Evolutionary conservation across 2,797 vertebrate species (phyloP), one percentile per base, ranked within the genome.

Genomic region (Alauda arvensis): DNA sequence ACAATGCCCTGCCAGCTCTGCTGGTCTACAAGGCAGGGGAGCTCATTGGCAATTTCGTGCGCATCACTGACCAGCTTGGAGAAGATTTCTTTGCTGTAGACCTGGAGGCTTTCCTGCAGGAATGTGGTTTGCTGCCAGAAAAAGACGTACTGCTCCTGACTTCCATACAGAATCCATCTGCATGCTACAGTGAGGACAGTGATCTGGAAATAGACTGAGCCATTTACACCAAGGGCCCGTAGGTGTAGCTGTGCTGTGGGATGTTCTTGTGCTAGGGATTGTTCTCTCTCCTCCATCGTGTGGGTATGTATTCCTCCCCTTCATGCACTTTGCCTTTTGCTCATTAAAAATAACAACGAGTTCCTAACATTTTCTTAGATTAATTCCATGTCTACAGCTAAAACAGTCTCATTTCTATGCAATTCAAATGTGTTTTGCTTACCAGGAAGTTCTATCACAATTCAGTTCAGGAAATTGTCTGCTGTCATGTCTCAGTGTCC

Each of bases 71-170:
- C 96, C 99, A 99, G 95, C 98, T 99, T 0, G 99, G 99, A 7
- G 98, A 99, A 67, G 99, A 99, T 96, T 99, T 99, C 96, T 99
- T 99, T 56, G 99, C 99, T 3, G 98, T 98, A 28, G 99, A 99
- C 72, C 93, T 99, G 92, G 99, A 99, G 95, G 98, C 98, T 11
- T 98, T 99, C 88, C 97, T 99, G 86, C 98, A 98, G 93, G 99
- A 99, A 57, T 99, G 98, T 55, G 98, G 99, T 69, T 96, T 99
- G 92, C 98, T 99, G 78, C 98, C 99, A 0, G 99, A 99, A 87
- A 99, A 99, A 94, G 92, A 97, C 77, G 55, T 97, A 0, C 87
- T 96, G 53, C 85, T 98, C 52, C 92, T 97, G 52, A 97, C 98
- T 19, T 98, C 98, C 14, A 93, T 99, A 61, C 97, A 95, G 61